Base-by-base conservation (phyloP, 2,113 vertebrate species). In the Burhinus oedicnemus region DNA sequence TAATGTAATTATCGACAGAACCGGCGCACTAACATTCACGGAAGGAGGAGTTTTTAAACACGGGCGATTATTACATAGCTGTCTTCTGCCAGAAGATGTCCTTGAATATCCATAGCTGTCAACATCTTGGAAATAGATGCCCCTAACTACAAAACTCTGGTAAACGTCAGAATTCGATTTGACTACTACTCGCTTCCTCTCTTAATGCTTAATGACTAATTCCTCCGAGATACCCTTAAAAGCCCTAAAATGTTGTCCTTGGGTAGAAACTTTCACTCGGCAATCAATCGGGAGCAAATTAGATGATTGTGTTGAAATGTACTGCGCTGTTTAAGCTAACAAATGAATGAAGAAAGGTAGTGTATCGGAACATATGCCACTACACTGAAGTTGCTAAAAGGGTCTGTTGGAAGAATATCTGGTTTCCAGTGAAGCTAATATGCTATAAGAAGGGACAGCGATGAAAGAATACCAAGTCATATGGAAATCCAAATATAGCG, bases 401-500 rank as follows among this genome's bases (percentile, higher is more conserved):
- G 97, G 88, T 94, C 95, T 94, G 93, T 57, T 97, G 97, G 97
- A 98, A 97, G 97, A 83, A 96, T 97, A 95, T 96, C 79, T 96
- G 96, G 71, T 96, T 98, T 97, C 97, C 98, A 86, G 89, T 93
- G 96, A 95, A 97, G 97, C 91, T 90, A 90, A 97, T 76, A 91
- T 15, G 93, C 92, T 95, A 87, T 88, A 85, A 98, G 97, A 96
- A 98, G 90, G 95, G 97, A 97, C 84, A 82, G 95, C 20, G 98
- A 98, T 98, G 98, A 98, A 98, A 98, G 98, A 97, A 82, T 93
- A 52, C 69, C 80, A 92, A 95, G 97, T 98, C 97, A 97, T 64
- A 89, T 96, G 93, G 97, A 98, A 98, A 98, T 94, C 97, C 98
- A 98, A 99, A 98, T 97, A 98, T 89, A 95, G 97, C 96, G 97